Base-by-base conservation (phyloP, 1,140 invertebrate genomes). In the Dryas iulia region DNA sequence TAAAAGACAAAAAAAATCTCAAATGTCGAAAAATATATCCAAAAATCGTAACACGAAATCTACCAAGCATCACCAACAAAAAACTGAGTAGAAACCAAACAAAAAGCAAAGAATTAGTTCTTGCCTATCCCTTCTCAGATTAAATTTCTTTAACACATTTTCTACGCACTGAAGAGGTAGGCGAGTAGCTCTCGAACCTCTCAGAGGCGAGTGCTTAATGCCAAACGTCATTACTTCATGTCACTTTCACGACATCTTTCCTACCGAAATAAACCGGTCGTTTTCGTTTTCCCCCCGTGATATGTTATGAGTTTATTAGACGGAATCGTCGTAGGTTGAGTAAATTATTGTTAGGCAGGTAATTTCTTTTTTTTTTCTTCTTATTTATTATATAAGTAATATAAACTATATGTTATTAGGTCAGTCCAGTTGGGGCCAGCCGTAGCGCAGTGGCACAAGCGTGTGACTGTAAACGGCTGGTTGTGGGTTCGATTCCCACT, bases 181-280 rank as follows among this genome's bases (percentile, higher is more conserved):
- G 63, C 53, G 39, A 83, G 77, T 56, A 59, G 35, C 64, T 30
- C 82, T 84, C 70, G 76, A 77, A 76, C 59, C 71, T 73, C 68
- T 58, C 21, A 59, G 35, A 57, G 64, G 58, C 64, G 67, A 66
- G 71, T 70, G 54, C 72, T 73, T 73, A 73, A 56, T 61, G 61
- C 62, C 67, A 70, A 68, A 84, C 64, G 74, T 78, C 77, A 84
- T 84, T 82, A 82, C 77, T 82, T 74, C 71, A 74, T 59, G 77
- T 81, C 81, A 80, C 63, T 76, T 69, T 72, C 82, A 84, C 74
- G 64, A 68, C 59, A 67, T 80, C 72, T 33, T 67, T 52, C 64
- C 56, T 59, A 62, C 14, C 58, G 31, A 70, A 70, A 66, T 63
- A 71, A 70, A 67, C 54, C 30, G 63, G 62, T n/a, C 58, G 21